Evolutionary conservation across 2,113 vertebrate genomes (phyloP), one percentile per base, ranked within the genome.

Genomic region (Xenus cinereus): DNA sequence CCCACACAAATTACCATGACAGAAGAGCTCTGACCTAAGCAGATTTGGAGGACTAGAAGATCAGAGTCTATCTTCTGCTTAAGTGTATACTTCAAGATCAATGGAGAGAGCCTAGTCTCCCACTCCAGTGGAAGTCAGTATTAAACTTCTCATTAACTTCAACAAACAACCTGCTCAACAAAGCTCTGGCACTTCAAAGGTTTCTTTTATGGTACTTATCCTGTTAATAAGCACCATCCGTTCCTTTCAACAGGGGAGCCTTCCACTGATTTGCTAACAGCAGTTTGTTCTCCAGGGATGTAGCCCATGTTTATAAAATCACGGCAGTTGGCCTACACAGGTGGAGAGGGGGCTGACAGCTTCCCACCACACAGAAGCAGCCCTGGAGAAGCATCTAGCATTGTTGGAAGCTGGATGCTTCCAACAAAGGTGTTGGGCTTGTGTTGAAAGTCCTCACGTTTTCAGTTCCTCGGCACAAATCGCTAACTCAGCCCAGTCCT

Each of bases 81-180:
- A 22, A 84, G 30, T 53, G 30, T 17, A 16, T 48, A 10, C 54
- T 69, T 72, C n/a, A 51, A 53, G 43, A 72, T 63, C 39, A 27
- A 10, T 0, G 3, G 43, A 18, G 39, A 82, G 28, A 71, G 24
- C 41, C 53, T 24, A 37, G 46, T 19, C 69, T 19, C 69, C 50
- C 64, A 27, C 28, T 63, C 71, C 82, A 59, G 48, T 3, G 1
- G 57, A 62, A 87, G 30, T 21, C 15, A 19, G 2, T 6, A 71
- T 46, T 76, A 21, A 69, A 72, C 20, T 19, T 59, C 71, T 68
- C 48, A 32, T 9, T 59, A 81, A 53, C 64, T 91, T 84, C 85
- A 84, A 22, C 5, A 78, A 84, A 72, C 53, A 79, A n/a, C n/a
- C n/a, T n/a, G n/a, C n/a, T n/a, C n/a, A n/a, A 63, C 85, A 90